Evolutionary conservation across 2,888 invertebrate genomes (phyloP), one percentile per base, ranked within the genome.

Genomic region (Ophioninae sp.): DNA sequence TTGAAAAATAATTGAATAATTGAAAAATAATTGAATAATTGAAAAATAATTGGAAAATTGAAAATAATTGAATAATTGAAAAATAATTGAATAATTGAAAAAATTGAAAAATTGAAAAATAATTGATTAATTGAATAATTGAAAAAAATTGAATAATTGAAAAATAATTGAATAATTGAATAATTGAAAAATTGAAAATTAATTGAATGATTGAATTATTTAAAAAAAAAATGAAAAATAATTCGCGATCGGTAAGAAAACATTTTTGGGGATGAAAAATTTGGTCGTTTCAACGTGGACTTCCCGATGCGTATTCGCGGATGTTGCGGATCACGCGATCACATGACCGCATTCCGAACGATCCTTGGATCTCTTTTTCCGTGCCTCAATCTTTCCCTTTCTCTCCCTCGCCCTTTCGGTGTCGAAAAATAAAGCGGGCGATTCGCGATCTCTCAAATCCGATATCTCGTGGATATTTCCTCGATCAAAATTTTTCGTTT

Each of bases 301-400:
- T 20, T 13, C n/a, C 75, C 65, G 13, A 67, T 57, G 37, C 57
- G n/a, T 56, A 57, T 65, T 78, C 65, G 78, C 57, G 39, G 65
- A 44, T 44, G 57, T 65, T 73, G 78, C 39, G 74, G 67, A 79
- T 78, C 78, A 64, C 64, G 72, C 70, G 82, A 82, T 82, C 82
- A 57, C 73, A 69, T 78, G 78, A 82, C 78, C 70, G 83, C 83
- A 80, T 80, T 82, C 78, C 82, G 41, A 30, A 13, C 81, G 68
- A 78, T 79, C 65, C 74, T 64, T 62, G 30, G 50, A 56, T 50
- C 61, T 62, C 67, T 56, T 44, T 74, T 68, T 79, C 30, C 44
- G 20, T 81, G 73, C 57, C 67, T 20, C 23, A 41, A 57, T 50
- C n/a, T n/a, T 37, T 10, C 59, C 74, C 10, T 30, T 13, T 50